Conservation (phyloP, 2,888 invertebrate species). For the Stenodera caucasica region DNA sequence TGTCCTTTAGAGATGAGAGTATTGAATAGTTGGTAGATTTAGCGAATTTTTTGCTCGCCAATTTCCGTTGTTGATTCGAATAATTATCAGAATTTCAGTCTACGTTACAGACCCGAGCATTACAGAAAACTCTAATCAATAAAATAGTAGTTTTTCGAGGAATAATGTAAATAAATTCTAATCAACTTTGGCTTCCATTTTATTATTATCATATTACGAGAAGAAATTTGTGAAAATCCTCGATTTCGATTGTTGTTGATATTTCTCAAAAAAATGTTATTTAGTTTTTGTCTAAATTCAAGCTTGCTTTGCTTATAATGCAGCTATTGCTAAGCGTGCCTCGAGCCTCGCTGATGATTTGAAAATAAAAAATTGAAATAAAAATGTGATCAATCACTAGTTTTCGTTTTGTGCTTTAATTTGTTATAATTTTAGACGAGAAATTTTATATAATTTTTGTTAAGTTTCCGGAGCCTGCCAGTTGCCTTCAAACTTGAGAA, state of each 20-base stretch:
- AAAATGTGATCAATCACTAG: slow-evolving; percentile 46
- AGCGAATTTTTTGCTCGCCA: slow-evolving; percentile 47
- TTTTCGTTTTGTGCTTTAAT: slow-evolving; percentile 39
- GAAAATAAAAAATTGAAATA: slow-evolving; percentile 12
- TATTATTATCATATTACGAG: slow-evolving; percentile 31
- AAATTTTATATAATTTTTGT: background rate
- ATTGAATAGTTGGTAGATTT: slow-evolving; percentile 53
- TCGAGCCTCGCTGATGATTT: slow-evolving; percentile 49
- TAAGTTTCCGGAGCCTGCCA: slow-evolving; percentile 46
- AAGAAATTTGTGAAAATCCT: background rate
- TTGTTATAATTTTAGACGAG: slow-evolving; percentile 41
- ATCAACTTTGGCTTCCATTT: slow-evolving; percentile 51
- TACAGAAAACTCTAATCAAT: slow-evolving; percentile 33
- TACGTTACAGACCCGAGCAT: slow-evolving; percentile 23
- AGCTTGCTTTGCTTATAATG: slow-evolving; percentile 38
- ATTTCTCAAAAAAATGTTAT: slow-evolving; percentile 34
- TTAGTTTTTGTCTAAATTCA: slow-evolving; percentile 14
- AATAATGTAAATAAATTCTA: slow-evolving; percentile 36
- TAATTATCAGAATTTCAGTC: background rate
- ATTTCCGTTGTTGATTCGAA: too few relatives aligned
- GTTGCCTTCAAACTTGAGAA: slow-evolving; percentile 43
- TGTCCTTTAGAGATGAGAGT: slow-evolving; percentile 50
- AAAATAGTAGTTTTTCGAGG: slow-evolving; percentile 30
- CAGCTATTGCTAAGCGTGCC: slow-evolving; percentile 47
- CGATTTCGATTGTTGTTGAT: slow-evolving; percentile 44